Conservation (phyloP, 1,140 invertebrate species). For the Leptonema lineaticorne region DNA sequence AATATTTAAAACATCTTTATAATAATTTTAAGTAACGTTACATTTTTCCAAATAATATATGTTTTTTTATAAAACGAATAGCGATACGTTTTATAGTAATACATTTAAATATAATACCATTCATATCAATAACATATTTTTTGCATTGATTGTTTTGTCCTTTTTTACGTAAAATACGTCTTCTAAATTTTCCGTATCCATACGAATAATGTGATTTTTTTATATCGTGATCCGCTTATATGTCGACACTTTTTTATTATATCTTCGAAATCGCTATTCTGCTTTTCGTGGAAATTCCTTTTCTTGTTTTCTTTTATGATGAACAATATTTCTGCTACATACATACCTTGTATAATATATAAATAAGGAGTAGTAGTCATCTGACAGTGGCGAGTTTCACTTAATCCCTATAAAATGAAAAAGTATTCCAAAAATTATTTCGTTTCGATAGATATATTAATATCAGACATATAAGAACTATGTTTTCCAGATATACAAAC, state of each 20-base stretch:
- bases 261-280: slow-evolving; percentile 24
- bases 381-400: not conserved
- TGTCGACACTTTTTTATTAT: slow-evolving; percentile 34
- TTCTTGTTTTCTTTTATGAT: slow-evolving; percentile 21
- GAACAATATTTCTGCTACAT: slow-evolving; percentile 21
- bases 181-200: slow-evolving; percentile 31
- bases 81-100: not conserved
- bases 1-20: too few species aligned
- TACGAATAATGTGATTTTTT: slow-evolving; percentile 33
- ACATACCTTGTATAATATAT: too few species aligned
- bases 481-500: too few species aligned
- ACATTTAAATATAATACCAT: too few species aligned
- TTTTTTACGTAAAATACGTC: slow-evolving; percentile 16
- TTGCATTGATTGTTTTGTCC: not conserved
- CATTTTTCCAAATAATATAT: too few species aligned
- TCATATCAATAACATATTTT: too few species aligned
- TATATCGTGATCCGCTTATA: slow-evolving; percentile 35
- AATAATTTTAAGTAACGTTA: too few species aligned
- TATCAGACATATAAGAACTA: too few species aligned
- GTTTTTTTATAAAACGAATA: too few species aligned
- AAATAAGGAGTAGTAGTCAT: not conserved
- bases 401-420: not conserved
- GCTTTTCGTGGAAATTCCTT: slow-evolving; percentile 12
- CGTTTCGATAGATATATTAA: too few species aligned
- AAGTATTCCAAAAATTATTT: slow-evolving; percentile 19